Conservation (phyloP, 2,797 vertebrate genomes). For the Platalea minor region DNA sequence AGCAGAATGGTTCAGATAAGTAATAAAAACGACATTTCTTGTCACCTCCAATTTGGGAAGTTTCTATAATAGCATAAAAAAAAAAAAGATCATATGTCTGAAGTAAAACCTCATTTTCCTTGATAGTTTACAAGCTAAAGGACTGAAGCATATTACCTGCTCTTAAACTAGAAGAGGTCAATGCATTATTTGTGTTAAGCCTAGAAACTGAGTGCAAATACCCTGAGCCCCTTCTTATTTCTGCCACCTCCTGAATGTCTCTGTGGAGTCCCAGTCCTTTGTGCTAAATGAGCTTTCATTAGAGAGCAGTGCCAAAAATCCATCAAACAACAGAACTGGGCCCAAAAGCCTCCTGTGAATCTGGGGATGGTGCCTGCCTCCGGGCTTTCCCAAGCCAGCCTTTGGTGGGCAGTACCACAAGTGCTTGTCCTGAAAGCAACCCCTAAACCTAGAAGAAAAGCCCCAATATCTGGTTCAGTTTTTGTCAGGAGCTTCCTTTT, state of each 20-base stretch:
- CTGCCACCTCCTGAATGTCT: background rate
- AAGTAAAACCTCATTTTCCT: conserved; percentile 10
- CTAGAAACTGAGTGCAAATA: background rate
- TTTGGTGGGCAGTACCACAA: background rate
- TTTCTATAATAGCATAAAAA: background rate
- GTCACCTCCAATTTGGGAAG: background rate
- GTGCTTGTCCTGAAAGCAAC: background rate
- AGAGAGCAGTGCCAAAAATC: background rate
- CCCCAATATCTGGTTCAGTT: background rate
- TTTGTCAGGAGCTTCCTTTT: background rate
- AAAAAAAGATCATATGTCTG: background rate
- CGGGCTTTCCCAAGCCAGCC: background rate
- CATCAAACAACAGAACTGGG: background rate
- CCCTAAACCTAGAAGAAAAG: background rate
- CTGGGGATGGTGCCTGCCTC: background rate
- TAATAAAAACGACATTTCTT: background rate
- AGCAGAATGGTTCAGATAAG: background rate
- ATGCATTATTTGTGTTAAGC: background rate
- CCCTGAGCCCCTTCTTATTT: background rate
- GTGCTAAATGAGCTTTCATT: background rate
- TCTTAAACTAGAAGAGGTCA: background rate
- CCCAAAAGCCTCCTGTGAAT: background rate
- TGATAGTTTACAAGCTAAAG: background rate
- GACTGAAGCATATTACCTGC: background rate
- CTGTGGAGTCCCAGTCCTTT: background rate